Base-by-base conservation (phyloP, 1,140 invertebrate species). In the Ips nitidus region DNA sequence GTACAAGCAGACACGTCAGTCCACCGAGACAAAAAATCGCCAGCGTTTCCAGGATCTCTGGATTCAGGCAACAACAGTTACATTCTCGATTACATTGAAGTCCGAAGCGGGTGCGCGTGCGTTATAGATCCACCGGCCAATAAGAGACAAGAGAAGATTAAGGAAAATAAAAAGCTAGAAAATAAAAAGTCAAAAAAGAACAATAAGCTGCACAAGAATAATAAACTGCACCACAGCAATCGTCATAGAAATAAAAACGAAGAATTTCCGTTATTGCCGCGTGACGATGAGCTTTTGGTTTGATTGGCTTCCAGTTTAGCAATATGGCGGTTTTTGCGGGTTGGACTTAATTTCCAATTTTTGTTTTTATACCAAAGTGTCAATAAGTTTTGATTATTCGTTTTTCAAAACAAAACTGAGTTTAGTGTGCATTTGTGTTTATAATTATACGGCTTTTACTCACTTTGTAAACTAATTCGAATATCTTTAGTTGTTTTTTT, bases 51-150 rank as follows among this genome's bases (percentile, higher is more conserved):
- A 73, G 83, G 84, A 3, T 61, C 45, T 3, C 0, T 22, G 22
- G 63, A 52, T 55, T 79, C 83, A 0, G 82, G 81, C 1, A 82
- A 82, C 2, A 81, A 77, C 3, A 83, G 82, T 1, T 72, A 52
- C 88, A 87, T 87, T 61, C 82, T 95, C 77, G 93, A 94, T 81
- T 93, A 94, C 81, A 92, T 94, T 71, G 84, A 83, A 74, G 86
- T 94, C 52, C 85, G 93, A 66, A 91, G 90, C 72, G 93, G 92
- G 4, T 95, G 93, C 82, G 87, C 90, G 71, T 95, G 93, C 80
- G 88, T 91, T 78, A 84, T 93, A 42, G 83, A 67, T 73, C 77
- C 76, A 36, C 69, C 73, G 38, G 72, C 66, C 47, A 74, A 74
- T 36, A 75, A 75, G 58, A 70, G 74, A 70, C 70, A 70, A 58